Base-by-base conservation (phyloP, 2,797 vertebrate species). In the Rhynchonycteris naso region DNA sequence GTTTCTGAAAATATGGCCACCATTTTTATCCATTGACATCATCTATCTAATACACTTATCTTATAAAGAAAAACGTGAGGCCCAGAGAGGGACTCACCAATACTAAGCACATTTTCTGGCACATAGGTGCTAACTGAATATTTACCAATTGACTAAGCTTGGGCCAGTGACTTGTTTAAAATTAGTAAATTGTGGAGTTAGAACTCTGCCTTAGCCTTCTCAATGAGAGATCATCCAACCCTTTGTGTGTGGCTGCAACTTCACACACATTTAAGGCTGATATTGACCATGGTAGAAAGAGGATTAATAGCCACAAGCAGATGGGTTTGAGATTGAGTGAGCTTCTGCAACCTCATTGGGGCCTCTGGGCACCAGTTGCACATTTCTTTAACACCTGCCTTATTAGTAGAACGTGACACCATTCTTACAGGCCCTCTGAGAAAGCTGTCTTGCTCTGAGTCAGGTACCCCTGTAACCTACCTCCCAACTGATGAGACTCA, bases 1-100 rank as follows among this genome's bases (percentile, higher is more conserved):
- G 68, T 83, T 96, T 92, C 52, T 91, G 65, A 79, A 88, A 83
- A 21, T 54, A 63, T 43, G 24, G 61, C 18, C 59, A 81, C n/a
- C 21, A 56, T 72, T 68, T 86, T 66, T 83, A 19, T 78, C n/a
- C 35, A 50, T 4, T 86, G 47, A 59, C 71, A 76, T 50, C 18
- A 88, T 63, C 26, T 75, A n/a, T 94, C 35, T 54, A 88, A 65
- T 30, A n/a, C 14, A 13, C 22, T 61, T 90, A 79, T 43, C 81
- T 88, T 74, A 52, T 30, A 82, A 93, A 88, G 78, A 84, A 90
- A 47, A 83, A 47, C 26, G 7, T 28, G 65, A 82, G 12, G 47
- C n/a, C 43, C 30, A 30, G 52, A 78, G 30, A 93, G 56, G 21
- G 66, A 43, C 43, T 82, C 61, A 43, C 61, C 35, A 79, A 9